Base-by-base conservation (phyloP, 2,888 invertebrate genomes). In the Apamea monoglypha region DNA sequence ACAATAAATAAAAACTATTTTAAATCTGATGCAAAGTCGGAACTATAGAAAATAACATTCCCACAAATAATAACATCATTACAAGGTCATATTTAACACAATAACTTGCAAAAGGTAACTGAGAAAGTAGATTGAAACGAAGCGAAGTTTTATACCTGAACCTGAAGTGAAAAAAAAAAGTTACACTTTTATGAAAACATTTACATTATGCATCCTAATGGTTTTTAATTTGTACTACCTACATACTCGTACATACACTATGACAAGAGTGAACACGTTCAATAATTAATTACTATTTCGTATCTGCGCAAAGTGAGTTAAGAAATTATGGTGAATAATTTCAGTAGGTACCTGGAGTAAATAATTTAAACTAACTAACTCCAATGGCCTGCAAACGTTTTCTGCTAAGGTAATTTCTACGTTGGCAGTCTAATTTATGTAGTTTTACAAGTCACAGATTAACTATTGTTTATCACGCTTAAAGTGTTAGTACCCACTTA, bases 391-490 rank as follows among this genome's bases (percentile, higher is more conserved):
- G 59, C 56, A 82, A 50, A 64, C 63, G 50, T 61, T 74, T 78
- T 53, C 29, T 63, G 32, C 29, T 50, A 1, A n/a, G 21, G 56
- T 63, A 50, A 77, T 73, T 77, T 82, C 47, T 36, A 71, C 32
- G 44, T 78, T 71, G 61, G n/a, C 53, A 59, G 16, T 69, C 36
- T 83, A 83, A 82, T 82, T 82, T 78, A 83, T 78, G 69, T 67
- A 64, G 59, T 50, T 56, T 50, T 32, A 69, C 73, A 44, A 44
- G 82, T 70, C 83, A 53, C 50, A 84, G 71, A 83, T 83, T 74
- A 67, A 84, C 40, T 63, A 84, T 80, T 79, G 74, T 74, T 63
- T 80, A 78, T n/a, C 40, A 78, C 47, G 78, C 44, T 73, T 73
- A 69, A 67, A 76, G 14, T 36, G 40, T 73, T 73, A 50, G 40